Base-by-base conservation (phyloP, 2,113 vertebrate genomes). In the Labrus mixtus region DNA sequence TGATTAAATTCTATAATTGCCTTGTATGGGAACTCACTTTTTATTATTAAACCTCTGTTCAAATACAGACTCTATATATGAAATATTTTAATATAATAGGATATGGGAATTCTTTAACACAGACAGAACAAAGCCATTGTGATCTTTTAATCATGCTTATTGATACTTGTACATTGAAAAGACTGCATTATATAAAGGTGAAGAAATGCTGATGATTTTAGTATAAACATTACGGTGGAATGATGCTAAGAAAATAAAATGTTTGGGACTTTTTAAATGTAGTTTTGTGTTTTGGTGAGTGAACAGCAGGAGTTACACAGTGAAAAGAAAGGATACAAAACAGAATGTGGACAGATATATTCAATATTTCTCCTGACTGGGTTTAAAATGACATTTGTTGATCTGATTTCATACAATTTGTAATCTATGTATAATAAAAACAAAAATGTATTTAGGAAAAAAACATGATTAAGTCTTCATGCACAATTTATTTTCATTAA, bases 81-180 rank as follows among this genome's bases (percentile, higher is more conserved):
- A 90, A 90, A 93, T 93, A 92, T 94, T 94, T 94, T 92, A 94
- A 93, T 95, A 94, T 93, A 93, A 94, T 93, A 92, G 91, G 87
- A 93, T 90, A 91, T 85, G 87, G 81, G 86, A 89, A 89, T 91
- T 93, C 89, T 93, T 93, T 93, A 94, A 92, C 89, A 92, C 74
- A 79, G 82, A 87, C 90, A 78, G 93, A 91, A 93, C 86, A 83
- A 93, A 93, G 90, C 90, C 92, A 92, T 94, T 93, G 89, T 93
- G 90, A 94, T 91, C 90, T 93, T 93, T 93, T 91, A 93, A 82
- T 88, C 90, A 84, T 93, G 79, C 89, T 92, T 93, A 91, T 88
- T 93, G 90, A 91, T 91, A 94, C 86, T 86, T 94, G 91, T 94
- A 91, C 93, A 94, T 93, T 93, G 87, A 92, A 91, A 85, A 87